These are phyloP conservation scores for Proisotoma minuta DNA, from an alignment of 2,888 invertebrate genomes.

Conservation along the genomic window DNA sequence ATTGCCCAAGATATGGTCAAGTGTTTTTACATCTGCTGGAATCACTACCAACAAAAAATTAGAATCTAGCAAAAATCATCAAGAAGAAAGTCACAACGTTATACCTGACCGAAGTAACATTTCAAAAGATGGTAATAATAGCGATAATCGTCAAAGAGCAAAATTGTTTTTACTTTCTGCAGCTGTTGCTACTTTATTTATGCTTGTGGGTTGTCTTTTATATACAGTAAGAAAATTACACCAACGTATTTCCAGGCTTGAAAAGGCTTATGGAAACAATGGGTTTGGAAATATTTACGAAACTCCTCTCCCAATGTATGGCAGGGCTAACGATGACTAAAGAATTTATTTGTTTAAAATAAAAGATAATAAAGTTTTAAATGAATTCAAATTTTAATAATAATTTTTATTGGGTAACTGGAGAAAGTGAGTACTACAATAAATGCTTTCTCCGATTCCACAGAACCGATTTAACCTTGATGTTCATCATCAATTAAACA, in stretches of 20 bases:
- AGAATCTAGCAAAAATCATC: neutral
- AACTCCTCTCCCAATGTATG: neutral
- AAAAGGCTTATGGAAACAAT: neutral
- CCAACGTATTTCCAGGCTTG: neutral
- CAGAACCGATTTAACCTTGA: too few relatives aligned
- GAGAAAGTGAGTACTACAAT: too few relatives aligned
- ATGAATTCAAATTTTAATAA: neutral
- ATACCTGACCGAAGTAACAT: neutral
- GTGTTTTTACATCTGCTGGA: neutral
- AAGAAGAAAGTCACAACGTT: neutral
- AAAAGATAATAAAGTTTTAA: neutral
- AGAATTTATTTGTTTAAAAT: too few relatives aligned
- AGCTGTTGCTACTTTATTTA: neutral
- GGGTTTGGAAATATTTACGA: neutral
- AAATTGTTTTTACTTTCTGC: neutral
- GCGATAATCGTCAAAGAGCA: neutral
- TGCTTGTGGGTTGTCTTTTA: neutral
- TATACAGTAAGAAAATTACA: neutral
- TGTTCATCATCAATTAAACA: too few relatives aligned
- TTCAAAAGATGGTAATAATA: neutral
- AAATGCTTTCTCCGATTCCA: too few relatives aligned
- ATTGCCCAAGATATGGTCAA: neutral
- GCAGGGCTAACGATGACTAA: conserved; percentile 3
- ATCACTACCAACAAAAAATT: neutral
- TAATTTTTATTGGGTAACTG: too few relatives aligned